phyloP scores from a whole-genome alignment of 2,888 invertebrate genomes.

The Brassicogethes aeneus region DNA sequence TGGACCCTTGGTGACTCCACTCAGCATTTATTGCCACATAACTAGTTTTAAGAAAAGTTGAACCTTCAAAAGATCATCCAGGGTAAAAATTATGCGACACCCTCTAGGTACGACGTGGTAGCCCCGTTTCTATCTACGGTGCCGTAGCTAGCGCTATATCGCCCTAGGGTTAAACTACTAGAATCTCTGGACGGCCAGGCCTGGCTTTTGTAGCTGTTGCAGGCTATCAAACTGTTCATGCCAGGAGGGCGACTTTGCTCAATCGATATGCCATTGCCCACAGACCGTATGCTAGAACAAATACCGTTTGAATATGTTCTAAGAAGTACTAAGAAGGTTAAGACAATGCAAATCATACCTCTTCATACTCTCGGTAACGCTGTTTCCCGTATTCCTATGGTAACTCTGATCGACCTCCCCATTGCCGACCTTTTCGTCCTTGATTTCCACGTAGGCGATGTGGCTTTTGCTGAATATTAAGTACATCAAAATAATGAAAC shows the following conservation, averaged over 20 bases:
- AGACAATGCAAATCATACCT: conserved; percentile 24
- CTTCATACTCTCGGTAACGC: conserved; percentile 33
- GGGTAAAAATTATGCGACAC: conserved; percentile 21
- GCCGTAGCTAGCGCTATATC: conserved; percentile 49
- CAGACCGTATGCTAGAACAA: conserved; percentile 34
- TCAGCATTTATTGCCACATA: too few species aligned
- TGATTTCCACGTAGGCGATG: conserved; percentile 35
- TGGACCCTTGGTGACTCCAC: too few species aligned
- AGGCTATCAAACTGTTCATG: conserved; percentile 66
- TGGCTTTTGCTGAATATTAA: conserved; percentile 33
- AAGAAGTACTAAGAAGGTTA: background rate
- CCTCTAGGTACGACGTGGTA: conserved; percentile 25
- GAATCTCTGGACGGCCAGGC: conserved; percentile 41
- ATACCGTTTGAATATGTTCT: conserved; percentile 8
- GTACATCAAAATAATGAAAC: conserved; percentile 40
- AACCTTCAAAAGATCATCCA: too few species aligned
- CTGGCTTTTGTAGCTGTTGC: conserved; percentile 67
- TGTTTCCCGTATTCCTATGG: conserved; percentile 24
- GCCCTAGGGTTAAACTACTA: conserved; percentile 35
- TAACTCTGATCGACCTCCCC: conserved; percentile 44
- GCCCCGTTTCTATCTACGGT: conserved; percentile 35
- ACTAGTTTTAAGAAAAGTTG: too few species aligned
- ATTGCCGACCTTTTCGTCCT: conserved; percentile 45
- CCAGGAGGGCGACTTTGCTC: conserved; percentile 59
- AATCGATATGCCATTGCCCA: conserved; percentile 49